Conservation (phyloP, 2,888 invertebrate species). For the Phaonia tiefii region DNA sequence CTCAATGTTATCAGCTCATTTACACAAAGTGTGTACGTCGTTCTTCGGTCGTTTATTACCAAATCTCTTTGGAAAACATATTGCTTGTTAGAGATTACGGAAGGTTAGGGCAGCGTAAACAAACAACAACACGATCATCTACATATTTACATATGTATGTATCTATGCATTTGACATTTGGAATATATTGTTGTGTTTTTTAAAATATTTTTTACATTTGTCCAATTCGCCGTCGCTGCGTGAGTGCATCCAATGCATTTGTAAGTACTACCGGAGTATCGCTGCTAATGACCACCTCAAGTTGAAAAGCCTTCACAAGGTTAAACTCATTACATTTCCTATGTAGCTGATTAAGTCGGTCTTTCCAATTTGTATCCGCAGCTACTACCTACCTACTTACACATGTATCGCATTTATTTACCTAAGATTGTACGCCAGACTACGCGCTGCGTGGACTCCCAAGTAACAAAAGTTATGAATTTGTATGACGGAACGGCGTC, state of each 20-base stretch:
- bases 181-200: conserved; percentile 1
- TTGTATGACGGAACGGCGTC: too few relatives aligned
- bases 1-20: conserved; percentile 55
- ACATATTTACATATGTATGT: conserved; percentile 33
- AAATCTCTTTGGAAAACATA: conserved; percentile 24
- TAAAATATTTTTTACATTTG: neutral
- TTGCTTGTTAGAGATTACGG: conserved; percentile 40
- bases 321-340: conserved; percentile 49
- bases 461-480: too few relatives aligned
- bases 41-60: too few relatives aligned
- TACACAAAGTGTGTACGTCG: too few relatives aligned
- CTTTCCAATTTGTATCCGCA: conserved; percentile 6
- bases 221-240: neutral
- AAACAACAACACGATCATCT: too few relatives aligned
- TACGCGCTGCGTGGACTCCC: too few relatives aligned
- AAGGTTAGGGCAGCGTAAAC: conserved; percentile 59
- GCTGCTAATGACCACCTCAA: conserved; percentile 30
- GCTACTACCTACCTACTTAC: too few relatives aligned
- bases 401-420: too few relatives aligned
- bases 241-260: conserved; percentile 1
- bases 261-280: conserved; percentile 21
- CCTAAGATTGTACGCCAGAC: too few relatives aligned
- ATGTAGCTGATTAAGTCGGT: conserved; percentile 20
- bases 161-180: conserved; percentile 8
- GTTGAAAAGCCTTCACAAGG: conserved; percentile 60